Evolutionary conservation across 2,113 vertebrate genomes (phyloP), one percentile per base, ranked within the genome.

Genomic region (Hypanus sabinus): DNA sequence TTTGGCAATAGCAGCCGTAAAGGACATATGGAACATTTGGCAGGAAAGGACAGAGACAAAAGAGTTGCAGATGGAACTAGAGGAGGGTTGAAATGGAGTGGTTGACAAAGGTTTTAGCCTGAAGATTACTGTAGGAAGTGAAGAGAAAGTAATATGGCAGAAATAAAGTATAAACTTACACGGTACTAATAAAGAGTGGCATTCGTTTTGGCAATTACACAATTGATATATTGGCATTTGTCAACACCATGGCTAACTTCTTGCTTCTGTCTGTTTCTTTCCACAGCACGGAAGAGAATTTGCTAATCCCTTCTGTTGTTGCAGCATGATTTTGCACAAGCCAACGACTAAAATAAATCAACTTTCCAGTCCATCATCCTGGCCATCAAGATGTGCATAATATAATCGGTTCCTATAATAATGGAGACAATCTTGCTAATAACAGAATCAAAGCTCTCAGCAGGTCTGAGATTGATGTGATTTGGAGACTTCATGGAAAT

Each of bases 241-340:
- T 90, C 85, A 90, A n/a, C 60, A 38, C 30, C 18, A 68, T 20
- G 30, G 12, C 30, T 93, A 73, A 93, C 38, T 73, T 71, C 20
- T 55, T 93, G 36, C 91, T 93, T 93, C 70, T 75, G 91, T 75
- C 91, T 73, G 95, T 98, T 96, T 96, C 94, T 97, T 96, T 96
- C 96, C 46, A 94, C 97, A 99, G 98, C 98, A 97, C 97, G 98
- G 97, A 98, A 99, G 98, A 98, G 98, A 98, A 97, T 99, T 98
- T 98, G 98, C 98, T 98, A 99, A 98, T 98, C 98, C 98, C 95
- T 98, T 98, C 96, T 96, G 96, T 95, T 95, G 98, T 98, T 97
- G 98, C 98, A 95, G 98, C 98, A 97, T 99, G 98, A 99, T 95
- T 98, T 98, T 98, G 98, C 98, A 99, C 98, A 98, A 93, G 91